Base-by-base conservation (phyloP, 2,113 vertebrate genomes). In the Trinectes maculatus region DNA sequence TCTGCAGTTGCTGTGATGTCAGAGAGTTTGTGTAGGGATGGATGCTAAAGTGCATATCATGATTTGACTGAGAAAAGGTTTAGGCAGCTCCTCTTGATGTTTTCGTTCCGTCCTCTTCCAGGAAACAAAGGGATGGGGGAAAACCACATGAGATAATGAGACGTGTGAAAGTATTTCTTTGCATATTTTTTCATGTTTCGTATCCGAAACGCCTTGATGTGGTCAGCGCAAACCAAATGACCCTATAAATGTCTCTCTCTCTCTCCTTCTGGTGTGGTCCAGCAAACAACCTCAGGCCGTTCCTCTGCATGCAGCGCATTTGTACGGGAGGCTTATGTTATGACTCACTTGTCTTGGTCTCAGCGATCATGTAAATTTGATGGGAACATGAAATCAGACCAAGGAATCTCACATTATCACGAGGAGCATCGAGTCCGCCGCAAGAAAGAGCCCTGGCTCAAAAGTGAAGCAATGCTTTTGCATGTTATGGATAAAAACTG, bases 1-100 rank as follows among this genome's bases (percentile, higher is more conserved):
- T 63, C 75, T 64, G 34, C 15, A 22, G 56, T 15, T 8, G 59
- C 70, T 59, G 61, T 85, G 59, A 83, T 86, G 86, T 83, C 81
- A 79, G 66, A 74, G 59, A 52, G 40, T 8, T 19, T 0, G 0
- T 19, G 25, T 40, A 52, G 58, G 52, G 63, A 58, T 53, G 52
- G 26, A 37, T 8, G n/a, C n/a, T n/a, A n/a, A 42, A 61, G 34
- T 26, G 8, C 29, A 44, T 44, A 11, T 3, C 12, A 39, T 6
- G 39, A 42, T 57, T 79, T 59, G 18, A 60, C 12, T 9, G 29
- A 58, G 12, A 60, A 36, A 42, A 5, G 11, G 25, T 29, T 46
- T 2, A 9, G 4, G 18, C n/a, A 9, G 4, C 16, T 37, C 42
- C 15, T 12, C 15, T 24, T 37, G 16, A 21, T 25, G 6, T 46